A percentile compares a stretch with the other conserved stretches of the same genome.
phyloP scores from a whole-genome alignment of 2,797 vertebrate genomes.

The Gallirallus australis region DNA sequence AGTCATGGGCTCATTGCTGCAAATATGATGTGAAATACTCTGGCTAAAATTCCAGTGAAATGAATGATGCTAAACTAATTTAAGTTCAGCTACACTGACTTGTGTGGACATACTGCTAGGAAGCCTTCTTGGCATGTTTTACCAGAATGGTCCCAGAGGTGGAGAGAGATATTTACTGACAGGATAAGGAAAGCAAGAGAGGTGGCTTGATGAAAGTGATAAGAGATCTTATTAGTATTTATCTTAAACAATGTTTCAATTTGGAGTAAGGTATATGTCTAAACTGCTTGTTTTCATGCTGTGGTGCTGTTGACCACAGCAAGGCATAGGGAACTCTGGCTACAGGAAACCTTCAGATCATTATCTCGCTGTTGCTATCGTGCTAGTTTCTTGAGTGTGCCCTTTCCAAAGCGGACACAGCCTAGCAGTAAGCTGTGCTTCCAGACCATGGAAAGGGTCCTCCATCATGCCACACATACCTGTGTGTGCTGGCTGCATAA shows the following conservation, averaged over 20 bases:
- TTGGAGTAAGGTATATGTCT: not conserved
- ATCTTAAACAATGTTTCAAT: not conserved
- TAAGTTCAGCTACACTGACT: not conserved
- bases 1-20: not conserved
- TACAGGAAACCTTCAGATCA: not conserved
- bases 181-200: not conserved
- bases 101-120: not conserved
- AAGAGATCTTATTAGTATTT: not conserved
- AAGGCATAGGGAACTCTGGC: not conserved
- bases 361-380: not conserved
- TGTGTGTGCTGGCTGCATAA: not conserved
- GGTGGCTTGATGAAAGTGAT: not conserved
- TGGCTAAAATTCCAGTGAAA: not conserved
- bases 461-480: not conserved
- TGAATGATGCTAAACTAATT: not conserved
- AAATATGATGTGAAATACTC: not conserved
- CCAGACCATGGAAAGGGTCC: not conserved
- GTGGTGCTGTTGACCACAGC: not conserved
- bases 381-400: not conserved
- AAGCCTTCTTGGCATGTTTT: not conserved
- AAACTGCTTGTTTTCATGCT: not conserved
- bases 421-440: not conserved
- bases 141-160: not conserved
- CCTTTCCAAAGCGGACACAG: not conserved
- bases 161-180: not conserved